These are phyloP conservation scores for Montipora cactus DNA, from an alignment of 64 coral and sea anemone genomes.

Conservation along the genomic window DNA sequence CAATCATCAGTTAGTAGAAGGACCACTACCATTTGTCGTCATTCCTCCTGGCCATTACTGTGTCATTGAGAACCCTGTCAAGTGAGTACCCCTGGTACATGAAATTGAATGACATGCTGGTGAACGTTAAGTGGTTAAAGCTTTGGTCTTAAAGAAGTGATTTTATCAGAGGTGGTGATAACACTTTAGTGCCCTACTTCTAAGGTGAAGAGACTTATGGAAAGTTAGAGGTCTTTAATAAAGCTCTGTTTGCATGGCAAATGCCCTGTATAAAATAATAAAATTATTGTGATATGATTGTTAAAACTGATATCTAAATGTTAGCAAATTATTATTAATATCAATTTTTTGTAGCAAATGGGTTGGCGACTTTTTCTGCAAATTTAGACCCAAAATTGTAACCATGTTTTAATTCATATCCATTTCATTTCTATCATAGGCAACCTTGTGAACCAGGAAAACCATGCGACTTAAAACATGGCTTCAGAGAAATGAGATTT, in stretches of 20 bases:
- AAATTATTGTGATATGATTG: too few species aligned
- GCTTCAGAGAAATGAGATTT: conserved; percentile 89
- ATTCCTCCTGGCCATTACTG: conserved; percentile 95
- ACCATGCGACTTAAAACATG: conserved; percentile 80
- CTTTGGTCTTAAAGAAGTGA: too few species aligned
- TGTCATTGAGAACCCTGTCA: conserved; percentile 89
- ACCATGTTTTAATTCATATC: too few species aligned
- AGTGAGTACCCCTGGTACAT: conserved; percentile 41
- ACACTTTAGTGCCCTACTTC: not conserved
- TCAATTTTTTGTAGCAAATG: too few species aligned
- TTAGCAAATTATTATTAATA: too few species aligned
- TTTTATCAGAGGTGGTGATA: not conserved
- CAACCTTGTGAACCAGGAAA: conserved; percentile 82
- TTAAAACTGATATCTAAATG: not conserved
- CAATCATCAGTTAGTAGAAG: conserved; percentile 82
- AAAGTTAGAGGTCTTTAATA: too few species aligned
- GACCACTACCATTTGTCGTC: conserved; percentile 84
- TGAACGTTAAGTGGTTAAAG: not conserved
- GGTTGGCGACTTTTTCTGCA: too few species aligned
- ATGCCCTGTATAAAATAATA: too few species aligned
- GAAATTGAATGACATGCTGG: not conserved
- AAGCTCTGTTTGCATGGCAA: too few species aligned
- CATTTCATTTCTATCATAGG: not conserved
- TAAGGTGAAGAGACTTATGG: too few species aligned
- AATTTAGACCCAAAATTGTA: too few species aligned